A percentile compares a stretch with the other conserved stretches of the same genome.
Evolutionary conservation across 2,888 invertebrate genomes (phyloP).

Genomic region (Xylota segnis): DNA sequence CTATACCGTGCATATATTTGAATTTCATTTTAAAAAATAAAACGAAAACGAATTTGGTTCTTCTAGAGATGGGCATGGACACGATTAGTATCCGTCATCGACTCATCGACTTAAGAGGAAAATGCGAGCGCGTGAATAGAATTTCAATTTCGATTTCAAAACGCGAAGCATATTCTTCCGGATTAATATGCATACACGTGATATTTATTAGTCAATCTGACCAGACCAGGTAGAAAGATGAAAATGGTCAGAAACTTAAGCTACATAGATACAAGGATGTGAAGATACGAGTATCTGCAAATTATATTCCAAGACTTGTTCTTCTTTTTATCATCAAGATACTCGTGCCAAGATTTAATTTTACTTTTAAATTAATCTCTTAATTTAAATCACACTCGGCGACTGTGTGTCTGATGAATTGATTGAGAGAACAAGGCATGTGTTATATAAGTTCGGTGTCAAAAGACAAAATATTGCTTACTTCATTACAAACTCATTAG

Average conservation of each 20-base stretch:
- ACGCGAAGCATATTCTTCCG: conserved; percentile 55
- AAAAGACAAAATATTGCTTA: neutral
- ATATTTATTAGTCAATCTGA: conserved; percentile 32
- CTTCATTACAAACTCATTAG: neutral
- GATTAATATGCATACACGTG: conserved; percentile 49
- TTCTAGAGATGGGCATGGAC: conserved; percentile 39
- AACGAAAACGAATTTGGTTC: conserved; percentile 47
- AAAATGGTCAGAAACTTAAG: neutral
- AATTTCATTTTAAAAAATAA: conserved; percentile 31
- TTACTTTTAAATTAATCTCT: neutral
- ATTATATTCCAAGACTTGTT: neutral
- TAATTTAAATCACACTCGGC: neutral
- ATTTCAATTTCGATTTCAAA: too few relatives aligned
- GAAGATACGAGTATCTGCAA: neutral
- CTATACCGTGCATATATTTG: conserved; percentile 15
- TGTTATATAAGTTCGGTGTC: conserved; percentile 11
- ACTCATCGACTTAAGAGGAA: conserved; percentile 37
- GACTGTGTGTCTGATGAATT: conserved; percentile 19
- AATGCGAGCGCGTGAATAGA: conserved; percentile 46
- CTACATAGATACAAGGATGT: neutral
- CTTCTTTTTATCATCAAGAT: neutral
- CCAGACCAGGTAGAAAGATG: conserved; percentile 1
- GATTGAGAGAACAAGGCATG: conserved; percentile 1
- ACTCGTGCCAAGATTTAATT: conserved; percentile 17
- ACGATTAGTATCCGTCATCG: conserved; percentile 57